Evolutionary conservation across 2,113 vertebrate species (phyloP).

Genomic region (Clarias magur): DNA sequence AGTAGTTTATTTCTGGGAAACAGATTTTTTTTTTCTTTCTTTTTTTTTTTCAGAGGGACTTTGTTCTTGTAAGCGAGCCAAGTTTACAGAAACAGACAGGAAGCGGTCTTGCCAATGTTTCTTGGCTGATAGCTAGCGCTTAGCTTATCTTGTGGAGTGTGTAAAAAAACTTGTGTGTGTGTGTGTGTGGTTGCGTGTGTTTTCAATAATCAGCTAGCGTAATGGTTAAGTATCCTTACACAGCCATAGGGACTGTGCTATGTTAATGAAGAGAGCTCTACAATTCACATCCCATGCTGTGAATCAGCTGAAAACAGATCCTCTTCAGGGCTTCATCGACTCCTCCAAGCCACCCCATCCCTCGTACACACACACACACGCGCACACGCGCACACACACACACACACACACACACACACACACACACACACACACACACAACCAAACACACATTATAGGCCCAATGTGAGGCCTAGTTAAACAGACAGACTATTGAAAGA

Average conservation of each 20-base stretch:
- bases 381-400: neutral
- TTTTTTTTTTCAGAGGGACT: neutral
- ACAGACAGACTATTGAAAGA: neutral
- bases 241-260: neutral
- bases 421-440: neutral
- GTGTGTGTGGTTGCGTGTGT: conserved; percentile 35
- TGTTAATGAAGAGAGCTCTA: neutral
- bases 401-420: neutral
- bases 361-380: neutral
- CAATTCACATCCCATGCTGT: conserved; percentile 7
- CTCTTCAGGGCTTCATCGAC: neutral
- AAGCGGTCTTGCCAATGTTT: conserved; percentile 2
- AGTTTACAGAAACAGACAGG: conserved; percentile 11
- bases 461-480: neutral
- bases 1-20: neutral
- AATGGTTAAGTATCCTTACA: conserved; percentile 5
- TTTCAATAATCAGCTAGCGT: conserved; percentile 58
- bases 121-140: conserved; percentile 8
- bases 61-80: conserved; percentile 11
- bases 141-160: neutral
- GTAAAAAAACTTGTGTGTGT: neutral
- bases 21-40: neutral
- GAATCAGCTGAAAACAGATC: conserved; percentile 25
- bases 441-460: neutral
- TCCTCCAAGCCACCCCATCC: neutral